A percentile compares a stretch with the other conserved stretches of the same genome.
phyloP scores from a whole-genome alignment of 2,888 invertebrate species.

The Leptinotarsa haldemani region DNA sequence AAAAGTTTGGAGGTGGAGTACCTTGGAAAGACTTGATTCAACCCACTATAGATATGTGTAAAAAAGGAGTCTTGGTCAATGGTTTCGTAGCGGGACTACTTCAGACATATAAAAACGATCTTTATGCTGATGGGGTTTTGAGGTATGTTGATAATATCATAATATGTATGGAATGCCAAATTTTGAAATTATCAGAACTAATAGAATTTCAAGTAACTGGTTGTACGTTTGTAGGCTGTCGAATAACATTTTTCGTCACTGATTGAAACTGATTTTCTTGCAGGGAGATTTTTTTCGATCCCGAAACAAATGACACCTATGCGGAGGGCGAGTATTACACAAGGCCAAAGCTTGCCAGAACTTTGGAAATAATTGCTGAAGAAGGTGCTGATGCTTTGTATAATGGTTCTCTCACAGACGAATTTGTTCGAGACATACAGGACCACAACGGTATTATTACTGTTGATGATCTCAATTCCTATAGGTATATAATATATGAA shows the following conservation, averaged over 20 bases:
- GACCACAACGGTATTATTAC: conserved; percentile 80
- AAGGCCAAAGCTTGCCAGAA: conserved; percentile 64
- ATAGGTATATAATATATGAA: conserved; percentile 68
- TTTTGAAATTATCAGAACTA: no score
- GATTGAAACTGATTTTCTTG: conserved; percentile 6
- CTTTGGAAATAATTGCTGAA: conserved; percentile 68
- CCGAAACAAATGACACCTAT: conserved; percentile 51
- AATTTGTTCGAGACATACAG: conserved; percentile 59
- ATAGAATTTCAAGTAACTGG: no score
- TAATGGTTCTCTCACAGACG: conserved; percentile 68
- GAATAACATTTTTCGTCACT: not conserved
- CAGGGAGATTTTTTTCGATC: conserved; percentile 54
- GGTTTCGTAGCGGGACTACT: conserved; percentile 53
- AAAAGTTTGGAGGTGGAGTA: conserved; percentile 74
- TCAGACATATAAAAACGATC: conserved; percentile 39
- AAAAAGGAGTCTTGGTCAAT: conserved; percentile 77
- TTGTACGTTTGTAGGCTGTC: not conserved
- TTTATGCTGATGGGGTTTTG: conserved; percentile 47
- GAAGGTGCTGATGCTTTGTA: conserved; percentile 71
- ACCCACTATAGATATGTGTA: conserved; percentile 82
- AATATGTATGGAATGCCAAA: no score
- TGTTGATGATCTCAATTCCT: conserved; percentile 79
- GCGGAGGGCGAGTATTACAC: conserved; percentile 48
- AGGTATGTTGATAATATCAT: conserved; percentile 45
- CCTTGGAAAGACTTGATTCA: conserved; percentile 82